Percentiles rank a stretch among this genome's conserved stretches.
phyloP scores from a whole-genome alignment of 2,113 vertebrate genomes.

The Rattus norvegicus region GRCr8 NC_086021.1:158505001-158505500 shows the following conservation, averaged over 20 bases:
- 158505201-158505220: neutral
- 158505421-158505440: no score
- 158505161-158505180: neutral
- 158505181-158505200: neutral
- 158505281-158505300: neutral
- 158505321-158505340: neutral
- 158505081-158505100: neutral
- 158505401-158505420: neutral
- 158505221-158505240: neutral
- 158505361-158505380: neutral
- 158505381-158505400: neutral
- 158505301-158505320: neutral
- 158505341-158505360: neutral
- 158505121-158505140: neutral
- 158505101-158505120: neutral
- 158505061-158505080: neutral
- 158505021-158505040: neutral
- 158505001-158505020: neutral
- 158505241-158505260: neutral
- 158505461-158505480: neutral
- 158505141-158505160: neutral
- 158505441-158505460: neutral
- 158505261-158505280: neutral
- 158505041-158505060: neutral
- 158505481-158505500: no score